Conservation (phyloP, 2,888 invertebrate genomes). For the Saturnia pavonia region DNA sequence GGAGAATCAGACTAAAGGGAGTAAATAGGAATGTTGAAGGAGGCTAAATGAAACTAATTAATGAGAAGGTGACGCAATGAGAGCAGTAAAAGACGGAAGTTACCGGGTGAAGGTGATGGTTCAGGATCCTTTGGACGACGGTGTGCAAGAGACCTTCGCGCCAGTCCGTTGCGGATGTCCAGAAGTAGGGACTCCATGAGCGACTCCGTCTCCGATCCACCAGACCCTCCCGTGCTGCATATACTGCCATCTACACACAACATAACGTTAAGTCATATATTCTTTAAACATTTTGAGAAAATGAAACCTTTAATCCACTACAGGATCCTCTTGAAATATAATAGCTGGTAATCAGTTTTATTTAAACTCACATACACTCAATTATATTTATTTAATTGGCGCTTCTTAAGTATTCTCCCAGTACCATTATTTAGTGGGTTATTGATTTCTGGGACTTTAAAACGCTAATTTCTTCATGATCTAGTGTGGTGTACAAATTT, state of each 20-base stretch:
- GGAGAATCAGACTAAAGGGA: not conserved
- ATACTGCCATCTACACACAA: slow-evolving; percentile 73
- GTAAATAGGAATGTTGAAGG: not conserved
- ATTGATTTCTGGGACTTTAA: too few species aligned
- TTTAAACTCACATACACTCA: too few species aligned
- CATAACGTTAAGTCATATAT: not conserved
- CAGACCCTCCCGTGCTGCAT: slow-evolving; percentile 87
- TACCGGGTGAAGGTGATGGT: slow-evolving; percentile 70
- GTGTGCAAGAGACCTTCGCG: slow-evolving; percentile 71
- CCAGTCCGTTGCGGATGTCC: slow-evolving; percentile 86
- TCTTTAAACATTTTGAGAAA: too few species aligned
- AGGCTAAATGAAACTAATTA: not conserved
- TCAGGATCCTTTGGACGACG: slow-evolving; percentile 56
- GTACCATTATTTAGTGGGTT: too few species aligned
- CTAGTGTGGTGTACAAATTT: too few species aligned
- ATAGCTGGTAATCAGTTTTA: too few species aligned
- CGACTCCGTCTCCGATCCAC: slow-evolving; percentile 87
- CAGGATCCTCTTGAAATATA: too few species aligned
- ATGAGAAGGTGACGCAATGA: not conserved
- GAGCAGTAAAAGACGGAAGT: slow-evolving; percentile 20
- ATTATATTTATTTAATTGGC: too few species aligned
- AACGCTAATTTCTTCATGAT: too few species aligned
- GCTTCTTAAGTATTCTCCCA: too few species aligned
- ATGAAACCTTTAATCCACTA: too few species aligned
- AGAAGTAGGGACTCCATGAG: slow-evolving; percentile 89